Percentiles rank a stretch among this genome's conserved stretches.
These are phyloP conservation scores for Carposina sasakii DNA, from an alignment of 1,140 invertebrate genomes.

Conservation along the genomic window DNA sequence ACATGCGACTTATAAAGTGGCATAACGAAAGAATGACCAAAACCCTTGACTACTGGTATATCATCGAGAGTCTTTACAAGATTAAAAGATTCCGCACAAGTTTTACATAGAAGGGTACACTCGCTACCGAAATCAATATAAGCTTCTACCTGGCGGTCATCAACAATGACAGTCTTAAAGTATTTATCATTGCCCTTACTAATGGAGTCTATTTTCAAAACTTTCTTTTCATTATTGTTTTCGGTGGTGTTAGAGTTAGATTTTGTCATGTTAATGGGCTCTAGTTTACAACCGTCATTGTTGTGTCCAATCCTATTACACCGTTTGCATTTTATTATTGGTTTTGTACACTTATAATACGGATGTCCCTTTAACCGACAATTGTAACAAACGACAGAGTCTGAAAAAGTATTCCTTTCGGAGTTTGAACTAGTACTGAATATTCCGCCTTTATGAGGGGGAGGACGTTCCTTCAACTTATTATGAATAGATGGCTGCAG, in stretches of 20 bases:
- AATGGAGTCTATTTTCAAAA: background rate
- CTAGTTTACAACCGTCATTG: background rate
- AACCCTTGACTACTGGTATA: slow-evolving; percentile 4
- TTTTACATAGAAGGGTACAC: slow-evolving; percentile 7
- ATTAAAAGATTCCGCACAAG: background rate
- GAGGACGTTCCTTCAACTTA: background rate
- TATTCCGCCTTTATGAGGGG: background rate
- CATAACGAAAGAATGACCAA: background rate
- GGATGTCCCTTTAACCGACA: background rate
- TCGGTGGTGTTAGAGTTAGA: background rate
- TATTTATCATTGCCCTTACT: slow-evolving; percentile 11
- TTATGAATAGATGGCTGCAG: background rate
- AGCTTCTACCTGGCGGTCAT: background rate
- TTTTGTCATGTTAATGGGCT: background rate
- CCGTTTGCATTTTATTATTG: background rate
- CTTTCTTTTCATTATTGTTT: background rate
- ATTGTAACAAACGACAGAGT: background rate
- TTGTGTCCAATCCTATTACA: slow-evolving; percentile 4
- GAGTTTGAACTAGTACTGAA: background rate
- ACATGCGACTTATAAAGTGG: slow-evolving; percentile 5
- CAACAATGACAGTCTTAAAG: background rate
- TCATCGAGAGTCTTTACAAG: background rate
- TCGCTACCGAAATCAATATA: slow-evolving; percentile 15
- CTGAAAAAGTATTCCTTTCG: too few species aligned
- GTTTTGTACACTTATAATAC: slow-evolving; percentile 1